Conservation (phyloP, 2,113 vertebrate genomes). For the Melanerpes aurifrons region DNA sequence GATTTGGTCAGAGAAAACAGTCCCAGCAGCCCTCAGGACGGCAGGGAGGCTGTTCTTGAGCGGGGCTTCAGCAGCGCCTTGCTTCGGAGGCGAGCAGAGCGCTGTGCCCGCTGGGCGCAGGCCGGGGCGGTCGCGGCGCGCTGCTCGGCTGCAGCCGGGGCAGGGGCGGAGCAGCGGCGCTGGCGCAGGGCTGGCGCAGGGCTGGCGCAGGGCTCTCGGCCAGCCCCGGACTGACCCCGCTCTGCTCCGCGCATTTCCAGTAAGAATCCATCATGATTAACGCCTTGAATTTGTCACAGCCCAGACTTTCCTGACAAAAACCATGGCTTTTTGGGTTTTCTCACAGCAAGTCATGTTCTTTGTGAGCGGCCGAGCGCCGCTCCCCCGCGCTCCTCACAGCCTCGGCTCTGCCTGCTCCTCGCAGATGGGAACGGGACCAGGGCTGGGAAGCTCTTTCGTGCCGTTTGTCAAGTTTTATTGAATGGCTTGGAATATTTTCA, state of each 20-base stretch:
- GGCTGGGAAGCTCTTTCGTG: constrained; percentile 54
- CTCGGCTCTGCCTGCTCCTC: constrained; percentile 52
- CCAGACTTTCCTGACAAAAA: constrained; percentile 60
- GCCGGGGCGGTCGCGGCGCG: background rate
- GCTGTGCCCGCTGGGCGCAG: background rate
- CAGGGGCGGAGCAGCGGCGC: background rate
- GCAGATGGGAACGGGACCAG: constrained; percentile 65
- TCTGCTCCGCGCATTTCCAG: constrained; percentile 40
- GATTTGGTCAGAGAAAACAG: background rate
- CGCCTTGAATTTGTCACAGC: constrained; percentile 48
- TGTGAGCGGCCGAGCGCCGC: constrained; percentile 52
- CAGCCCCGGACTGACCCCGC: background rate
- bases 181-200: background rate
- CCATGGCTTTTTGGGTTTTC: constrained; percentile 58
- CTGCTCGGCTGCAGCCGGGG: background rate
- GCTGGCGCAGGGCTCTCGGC: background rate
- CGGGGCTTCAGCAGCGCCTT: background rate
- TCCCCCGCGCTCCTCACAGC: constrained; percentile 42
- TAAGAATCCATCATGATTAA: constrained; percentile 63
- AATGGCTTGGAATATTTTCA: constrained; percentile 55
- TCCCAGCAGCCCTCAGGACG: background rate
- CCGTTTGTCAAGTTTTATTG: constrained; percentile 64
- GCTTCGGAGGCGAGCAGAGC: background rate
- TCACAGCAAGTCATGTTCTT: constrained; percentile 64
- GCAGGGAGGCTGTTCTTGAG: background rate